Evolutionary conservation across 1,140 invertebrate genomes (phyloP).

Genomic region (Antheraea pernyi): DNA sequence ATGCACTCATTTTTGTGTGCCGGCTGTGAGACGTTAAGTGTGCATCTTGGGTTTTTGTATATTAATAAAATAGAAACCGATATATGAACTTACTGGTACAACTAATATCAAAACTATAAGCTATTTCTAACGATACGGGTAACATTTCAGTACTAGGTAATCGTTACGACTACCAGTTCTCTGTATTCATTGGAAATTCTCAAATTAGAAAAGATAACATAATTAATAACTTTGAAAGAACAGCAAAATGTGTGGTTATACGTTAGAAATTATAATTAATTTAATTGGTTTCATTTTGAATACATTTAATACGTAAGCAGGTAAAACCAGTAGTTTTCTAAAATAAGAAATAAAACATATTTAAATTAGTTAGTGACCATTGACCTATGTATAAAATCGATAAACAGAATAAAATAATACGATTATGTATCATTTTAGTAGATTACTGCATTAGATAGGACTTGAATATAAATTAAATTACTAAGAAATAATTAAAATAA

Average conservation of each 20-base stretch:
- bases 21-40: too few species aligned
- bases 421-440: not conserved
- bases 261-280: conserved; percentile 18
- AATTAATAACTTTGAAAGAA: not conserved
- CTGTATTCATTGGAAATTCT: too few species aligned
- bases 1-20: too few species aligned
- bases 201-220: too few species aligned
- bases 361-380: conserved; percentile 29
- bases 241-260: not conserved
- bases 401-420: not conserved
- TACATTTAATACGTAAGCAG: conserved; percentile 21
- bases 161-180: too few species aligned
- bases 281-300: conserved; percentile 22
- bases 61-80: too few species aligned
- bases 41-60: too few species aligned
- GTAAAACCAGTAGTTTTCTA: conserved; percentile 30
- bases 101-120: too few species aligned
- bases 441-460: conserved; percentile 7
- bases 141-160: too few species aligned
- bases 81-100: too few species aligned
- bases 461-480: not conserved
- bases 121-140: too few species aligned
- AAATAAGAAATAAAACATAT: conserved; percentile 30
- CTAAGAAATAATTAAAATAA: too few species aligned
- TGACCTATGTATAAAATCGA: conserved; percentile 23